phyloP scores from a whole-genome alignment of 2,113 vertebrate species.

The Phalacrocorax carbo region DNA sequence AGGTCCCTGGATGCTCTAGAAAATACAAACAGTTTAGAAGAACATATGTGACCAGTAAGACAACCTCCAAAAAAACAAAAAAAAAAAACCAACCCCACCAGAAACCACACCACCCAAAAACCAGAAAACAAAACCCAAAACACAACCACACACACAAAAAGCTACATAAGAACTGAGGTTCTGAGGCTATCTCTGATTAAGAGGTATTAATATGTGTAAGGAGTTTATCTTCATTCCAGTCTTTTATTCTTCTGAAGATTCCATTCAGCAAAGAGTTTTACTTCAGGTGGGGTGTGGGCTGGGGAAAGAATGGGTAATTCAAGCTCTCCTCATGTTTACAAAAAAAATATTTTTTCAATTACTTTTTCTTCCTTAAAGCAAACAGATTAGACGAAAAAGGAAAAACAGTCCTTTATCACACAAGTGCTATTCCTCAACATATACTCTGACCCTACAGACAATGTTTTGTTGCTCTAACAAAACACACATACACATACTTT shows the following conservation, averaged over 20 bases:
- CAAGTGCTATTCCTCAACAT: not conserved
- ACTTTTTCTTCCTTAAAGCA: not conserved
- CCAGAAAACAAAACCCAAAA: not conserved
- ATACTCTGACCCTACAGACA: not conserved
- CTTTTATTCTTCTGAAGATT: not conserved
- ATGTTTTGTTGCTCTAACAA: not conserved
- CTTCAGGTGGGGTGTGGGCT: not conserved
- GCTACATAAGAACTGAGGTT: not conserved
- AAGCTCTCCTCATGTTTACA: not conserved
- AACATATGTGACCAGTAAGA: not conserved
- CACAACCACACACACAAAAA: not conserved
- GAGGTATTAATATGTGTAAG: not conserved
- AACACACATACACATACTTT: not conserved
- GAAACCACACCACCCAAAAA: not conserved
- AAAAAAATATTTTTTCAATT: not conserved
- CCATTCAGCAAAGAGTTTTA: not conserved
- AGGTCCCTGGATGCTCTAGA: not conserved
- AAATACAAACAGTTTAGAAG: not conserved
- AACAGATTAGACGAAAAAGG: not conserved
- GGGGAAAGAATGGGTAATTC: not conserved
- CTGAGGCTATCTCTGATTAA: not conserved
- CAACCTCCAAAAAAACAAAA: not conserved
- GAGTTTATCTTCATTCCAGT: not conserved
- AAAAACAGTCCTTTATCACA: not conserved
- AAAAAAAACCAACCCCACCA: not conserved